These are phyloP conservation scores for Vidua chalybeata DNA, from an alignment of 2,113 vertebrate species.

Conservation along the genomic window DNA sequence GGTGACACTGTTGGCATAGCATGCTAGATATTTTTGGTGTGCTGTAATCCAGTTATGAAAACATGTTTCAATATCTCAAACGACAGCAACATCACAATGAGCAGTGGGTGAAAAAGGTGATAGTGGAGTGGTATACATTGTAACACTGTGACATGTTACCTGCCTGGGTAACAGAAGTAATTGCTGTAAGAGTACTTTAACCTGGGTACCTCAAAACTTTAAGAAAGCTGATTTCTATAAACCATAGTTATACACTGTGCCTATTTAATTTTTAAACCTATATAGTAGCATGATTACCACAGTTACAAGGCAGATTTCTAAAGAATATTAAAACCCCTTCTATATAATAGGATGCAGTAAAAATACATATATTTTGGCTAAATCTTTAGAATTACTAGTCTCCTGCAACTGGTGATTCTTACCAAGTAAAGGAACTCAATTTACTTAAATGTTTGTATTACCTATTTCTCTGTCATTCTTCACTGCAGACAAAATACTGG, in stretches of 20 bases:
- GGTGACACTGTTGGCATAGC: background rate
- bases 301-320: background rate
- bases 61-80: background rate
- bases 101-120: background rate
- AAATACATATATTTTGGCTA: background rate
- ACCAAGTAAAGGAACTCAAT: background rate
- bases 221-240: background rate
- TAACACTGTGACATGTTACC: background rate
- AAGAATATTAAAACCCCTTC: background rate
- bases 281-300: background rate
- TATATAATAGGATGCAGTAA: background rate
- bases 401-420: background rate
- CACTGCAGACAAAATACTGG: background rate
- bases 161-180: background rate
- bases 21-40: background rate
- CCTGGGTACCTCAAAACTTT: background rate
- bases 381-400: background rate
- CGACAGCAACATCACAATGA: accelerated
- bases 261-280: background rate
- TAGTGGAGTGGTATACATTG: background rate
- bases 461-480: background rate
- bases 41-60: background rate
- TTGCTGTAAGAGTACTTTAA: background rate
- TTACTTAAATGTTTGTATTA: background rate
- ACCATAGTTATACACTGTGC: background rate